Evolutionary conservation across 1,140 invertebrate species (phyloP).

Genomic region (Heliconius hewitsoni): DNA sequence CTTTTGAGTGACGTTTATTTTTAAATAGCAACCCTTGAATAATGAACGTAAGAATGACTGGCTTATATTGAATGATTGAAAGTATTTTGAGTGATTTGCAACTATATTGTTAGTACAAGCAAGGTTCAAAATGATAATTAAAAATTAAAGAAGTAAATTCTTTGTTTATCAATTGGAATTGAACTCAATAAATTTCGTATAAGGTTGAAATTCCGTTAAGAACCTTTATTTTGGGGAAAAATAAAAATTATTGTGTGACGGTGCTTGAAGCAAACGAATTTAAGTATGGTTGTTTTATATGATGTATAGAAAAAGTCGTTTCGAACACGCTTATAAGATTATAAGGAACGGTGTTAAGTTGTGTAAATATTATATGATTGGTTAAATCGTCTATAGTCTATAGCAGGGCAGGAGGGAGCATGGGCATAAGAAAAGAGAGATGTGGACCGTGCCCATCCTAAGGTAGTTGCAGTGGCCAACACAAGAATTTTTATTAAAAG

Average conservation of each 20-base stretch:
- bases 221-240: conserved; percentile 5
- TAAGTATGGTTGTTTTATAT: conserved; percentile 26
- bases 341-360: conserved; percentile 10
- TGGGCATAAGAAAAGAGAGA: no score
- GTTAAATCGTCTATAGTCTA: neutral
- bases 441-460: no score
- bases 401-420: no score
- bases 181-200: neutral
- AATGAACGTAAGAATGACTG: conserved; percentile 37
- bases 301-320: conserved; percentile 1
- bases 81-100: neutral
- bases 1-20: conserved; percentile 26
- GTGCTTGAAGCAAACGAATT: conserved; percentile 32
- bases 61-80: conserved; percentile 35
- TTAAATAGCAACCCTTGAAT: conserved; percentile 37
- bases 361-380: neutral
- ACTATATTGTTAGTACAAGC: neutral
- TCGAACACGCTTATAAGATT: neutral
- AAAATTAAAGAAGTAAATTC: neutral
- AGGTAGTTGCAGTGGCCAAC: no score
- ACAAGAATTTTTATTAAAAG: no score
- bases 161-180: neutral
- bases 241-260: conserved; percentile 33
- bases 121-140: conserved; percentile 22
- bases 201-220: conserved; percentile 13